Evolutionary conservation across 2,888 invertebrate species (phyloP).

Genomic region (Drosophila meridionalis): DNA sequence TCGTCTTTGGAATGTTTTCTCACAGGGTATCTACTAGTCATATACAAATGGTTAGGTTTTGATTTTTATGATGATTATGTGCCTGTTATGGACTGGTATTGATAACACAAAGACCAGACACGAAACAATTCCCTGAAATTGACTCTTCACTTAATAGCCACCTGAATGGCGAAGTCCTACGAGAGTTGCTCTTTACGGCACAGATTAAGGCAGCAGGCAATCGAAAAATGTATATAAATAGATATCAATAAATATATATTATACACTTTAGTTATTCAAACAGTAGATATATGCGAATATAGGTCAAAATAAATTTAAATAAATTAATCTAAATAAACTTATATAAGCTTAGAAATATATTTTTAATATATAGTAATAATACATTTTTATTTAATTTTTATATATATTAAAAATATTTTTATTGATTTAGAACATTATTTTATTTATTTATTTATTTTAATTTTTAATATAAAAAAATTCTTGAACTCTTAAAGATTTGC

Average conservation of each 20-base stretch:
- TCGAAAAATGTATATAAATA: slow-evolving; percentile 4
- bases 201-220: slow-evolving; percentile 41
- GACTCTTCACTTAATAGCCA: slow-evolving; percentile 61
- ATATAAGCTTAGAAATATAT: not conserved
- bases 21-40: slow-evolving; percentile 15
- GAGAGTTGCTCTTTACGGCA: slow-evolving; percentile 28
- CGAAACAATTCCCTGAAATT: slow-evolving; percentile 56
- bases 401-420: too few species aligned
- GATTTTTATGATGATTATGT: slow-evolving; percentile 58
- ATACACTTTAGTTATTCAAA: not conserved
- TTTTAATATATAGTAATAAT: too few species aligned
- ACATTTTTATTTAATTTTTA: too few species aligned
- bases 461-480: too few species aligned
- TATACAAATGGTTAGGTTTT: not conserved
- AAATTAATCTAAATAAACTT: slow-evolving; percentile 2
- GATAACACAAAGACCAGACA: slow-evolving; percentile 54
- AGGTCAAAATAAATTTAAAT: too few species aligned
- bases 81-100: slow-evolving; percentile 50
- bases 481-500: too few species aligned
- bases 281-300: not conserved
- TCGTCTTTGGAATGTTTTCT: too few species aligned
- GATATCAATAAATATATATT: slow-evolving; percentile 2
- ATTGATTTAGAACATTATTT: too few species aligned
- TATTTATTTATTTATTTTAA: too few species aligned
- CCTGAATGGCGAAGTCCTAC: slow-evolving; percentile 38